Evolutionary conservation across 2,888 invertebrate species (phyloP), one percentile per base, ranked within the genome.

Genomic region (Dolichomitus sp.): DNA sequence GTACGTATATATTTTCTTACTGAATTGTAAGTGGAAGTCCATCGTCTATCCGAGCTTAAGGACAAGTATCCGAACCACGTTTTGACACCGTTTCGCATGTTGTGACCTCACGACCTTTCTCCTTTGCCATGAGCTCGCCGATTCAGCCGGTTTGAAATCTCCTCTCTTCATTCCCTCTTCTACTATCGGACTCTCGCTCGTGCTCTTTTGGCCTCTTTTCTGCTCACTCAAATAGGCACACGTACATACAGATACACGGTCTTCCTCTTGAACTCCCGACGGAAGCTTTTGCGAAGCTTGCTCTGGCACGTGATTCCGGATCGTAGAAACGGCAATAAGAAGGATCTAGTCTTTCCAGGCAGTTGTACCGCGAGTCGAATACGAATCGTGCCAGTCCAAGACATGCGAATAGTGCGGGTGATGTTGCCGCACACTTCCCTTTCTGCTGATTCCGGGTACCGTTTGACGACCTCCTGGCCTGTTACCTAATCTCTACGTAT

Each of bases 41-140:
- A 45, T 42, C 17, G 42, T 5, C 19, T 19, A 63, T 63, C 23
- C 19, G 23, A 63, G 42, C 23, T 19, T 19, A 63, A 19, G 17
- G 42, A 40, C 37, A 40, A 63, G 63, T 63, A 63, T 63, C 63
- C 63, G 40, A 63, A 12, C 27, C 65, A 65, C 65, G 74, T 66
- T 89, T 90, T 89, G 87, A 90, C 88, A 90, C 88, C 88, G 87
- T 90, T 90, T 87, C 85, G 86, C 85, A 84, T 87, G 86, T 77
- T 48, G 57, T 50, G 40, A 61, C 30, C 54, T n/a, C 65, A 59
- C 27, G 59, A 50, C 48, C 68, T 37, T 69, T 68, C 37, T 17
- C 66, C 19, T n/a, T 23, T 65, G 65, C 14, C 48, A 27, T 45
- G 42, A 42, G 52, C 59, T 59, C 9, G 33, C n/a, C n/a, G 33